Percentiles rank a stretch among this genome's conserved stretches.
Conservation (phyloP, 2,113 vertebrate genomes). For the Dermatemys mawii region DNA sequence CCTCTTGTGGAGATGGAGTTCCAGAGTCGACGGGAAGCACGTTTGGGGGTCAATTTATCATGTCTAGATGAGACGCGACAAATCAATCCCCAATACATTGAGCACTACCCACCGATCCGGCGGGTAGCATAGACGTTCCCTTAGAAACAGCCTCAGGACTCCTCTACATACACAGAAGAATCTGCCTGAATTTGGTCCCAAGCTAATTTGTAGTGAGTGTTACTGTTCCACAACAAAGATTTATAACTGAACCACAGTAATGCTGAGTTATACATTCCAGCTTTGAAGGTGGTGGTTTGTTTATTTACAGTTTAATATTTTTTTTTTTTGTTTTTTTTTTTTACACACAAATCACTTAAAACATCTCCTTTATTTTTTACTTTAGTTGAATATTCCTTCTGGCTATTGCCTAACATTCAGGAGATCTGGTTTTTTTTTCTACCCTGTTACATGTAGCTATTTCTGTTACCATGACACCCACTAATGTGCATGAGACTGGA, state of each 20-base stretch:
- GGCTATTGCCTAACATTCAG: conserved; percentile 35
- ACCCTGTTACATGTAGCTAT: not conserved
- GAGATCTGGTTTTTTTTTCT: not conserved
- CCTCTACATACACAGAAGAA: not conserved
- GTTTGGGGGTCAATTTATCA: too few relatives aligned
- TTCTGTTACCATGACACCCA: conserved; percentile 42
- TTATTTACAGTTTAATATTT: not conserved
- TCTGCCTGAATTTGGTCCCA: not conserved
- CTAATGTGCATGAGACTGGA: conserved; percentile 21
- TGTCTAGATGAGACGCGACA: too few relatives aligned
- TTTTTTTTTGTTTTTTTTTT: not conserved
- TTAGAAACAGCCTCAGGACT: not conserved
- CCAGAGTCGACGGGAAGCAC: too few relatives aligned
- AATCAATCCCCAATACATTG: too few relatives aligned
- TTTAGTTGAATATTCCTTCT: not conserved
- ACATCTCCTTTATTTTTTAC: not conserved
- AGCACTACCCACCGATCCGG: too few relatives aligned
- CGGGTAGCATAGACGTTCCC: too few relatives aligned
- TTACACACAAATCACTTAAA: not conserved
- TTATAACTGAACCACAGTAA: not conserved
- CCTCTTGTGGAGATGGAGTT: too few relatives aligned
- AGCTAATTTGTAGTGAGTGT: not conserved
- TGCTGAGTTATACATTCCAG: not conserved
- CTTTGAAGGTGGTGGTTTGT: not conserved
- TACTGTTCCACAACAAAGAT: not conserved